phyloP scores from a whole-genome alignment of 2,888 invertebrate species.

The Alloscopus bannaensis region DNA sequence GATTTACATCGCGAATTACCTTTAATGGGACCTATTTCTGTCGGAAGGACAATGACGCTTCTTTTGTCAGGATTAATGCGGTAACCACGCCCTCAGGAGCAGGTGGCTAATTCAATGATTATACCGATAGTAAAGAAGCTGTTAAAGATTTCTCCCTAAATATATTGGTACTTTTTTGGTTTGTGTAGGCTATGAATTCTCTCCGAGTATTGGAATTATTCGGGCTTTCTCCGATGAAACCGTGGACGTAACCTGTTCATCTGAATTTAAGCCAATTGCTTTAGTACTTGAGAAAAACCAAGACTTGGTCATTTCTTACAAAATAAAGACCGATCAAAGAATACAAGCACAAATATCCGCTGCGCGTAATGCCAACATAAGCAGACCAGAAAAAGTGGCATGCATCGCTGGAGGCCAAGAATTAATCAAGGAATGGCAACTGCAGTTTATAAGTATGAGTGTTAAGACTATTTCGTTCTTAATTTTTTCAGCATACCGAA shows the following conservation, averaged over 20 bases:
- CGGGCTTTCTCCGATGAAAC: conserved; percentile 14
- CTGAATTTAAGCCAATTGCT: neutral
- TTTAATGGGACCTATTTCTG: conserved; percentile 11
- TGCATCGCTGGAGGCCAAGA: neutral
- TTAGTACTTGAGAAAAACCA: neutral
- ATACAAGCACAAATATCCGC: too few species aligned
- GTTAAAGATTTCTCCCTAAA: neutral
- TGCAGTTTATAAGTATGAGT: too few species aligned
- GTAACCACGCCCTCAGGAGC: neutral
- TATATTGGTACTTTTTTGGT: neutral
- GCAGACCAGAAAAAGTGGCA: neutral
- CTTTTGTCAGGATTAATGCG: neutral
- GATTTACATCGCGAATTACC: neutral
- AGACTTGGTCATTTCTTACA: neutral
- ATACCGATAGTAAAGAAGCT: neutral
- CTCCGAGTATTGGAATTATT: neutral
- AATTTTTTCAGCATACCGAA: too few species aligned
- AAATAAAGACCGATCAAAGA: too few species aligned
- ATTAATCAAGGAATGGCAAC: neutral
- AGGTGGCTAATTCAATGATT: neutral
- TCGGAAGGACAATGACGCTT: neutral
- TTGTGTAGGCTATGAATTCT: neutral
- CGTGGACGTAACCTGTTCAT: conserved; percentile 16
- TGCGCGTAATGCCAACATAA: too few species aligned
- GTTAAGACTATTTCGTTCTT: too few species aligned